Conservation (phyloP, 2,888 invertebrate species). For the Thyatira batis region DNA sequence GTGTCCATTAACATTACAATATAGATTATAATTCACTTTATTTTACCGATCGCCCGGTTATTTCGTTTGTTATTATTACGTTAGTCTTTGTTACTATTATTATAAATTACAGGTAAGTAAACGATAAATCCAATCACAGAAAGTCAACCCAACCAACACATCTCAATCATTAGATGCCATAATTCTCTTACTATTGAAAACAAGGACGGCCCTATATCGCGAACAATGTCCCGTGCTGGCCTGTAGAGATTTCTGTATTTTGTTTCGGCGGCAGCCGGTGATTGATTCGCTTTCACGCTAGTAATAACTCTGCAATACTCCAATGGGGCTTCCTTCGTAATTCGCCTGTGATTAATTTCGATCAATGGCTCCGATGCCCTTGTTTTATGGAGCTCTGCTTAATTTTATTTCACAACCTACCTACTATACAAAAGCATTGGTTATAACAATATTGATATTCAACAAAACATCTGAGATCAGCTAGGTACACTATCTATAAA, state of each 20-base stretch:
- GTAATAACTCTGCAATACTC: slow-evolving; percentile 33
- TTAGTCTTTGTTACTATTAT: not conserved
- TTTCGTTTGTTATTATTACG: slow-evolving; percentile 14
- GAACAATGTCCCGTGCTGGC: slow-evolving; percentile 1
- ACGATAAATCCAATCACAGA: slow-evolving; percentile 7
- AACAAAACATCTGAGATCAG: too few species aligned
- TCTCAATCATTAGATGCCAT: slow-evolving; percentile 8
- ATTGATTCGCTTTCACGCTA: slow-evolving; percentile 46
- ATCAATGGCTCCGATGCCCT: slow-evolving; percentile 30
- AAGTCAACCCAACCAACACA: slow-evolving; percentile 8
- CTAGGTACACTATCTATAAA: too few species aligned
- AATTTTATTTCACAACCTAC: not conserved
- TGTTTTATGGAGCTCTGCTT: slow-evolving; percentile 7
- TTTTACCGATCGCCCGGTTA: slow-evolving; percentile 17
- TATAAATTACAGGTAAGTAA: slow-evolving; percentile 12
- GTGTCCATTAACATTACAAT: slow-evolving; percentile 17
- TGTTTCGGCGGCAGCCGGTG: slow-evolving; percentile 30
- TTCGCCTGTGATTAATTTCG: slow-evolving; percentile 61
- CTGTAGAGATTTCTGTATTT: slow-evolving; percentile 22
- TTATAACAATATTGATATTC: too few species aligned
- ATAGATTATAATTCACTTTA: slow-evolving; percentile 18
- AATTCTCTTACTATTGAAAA: not conserved
- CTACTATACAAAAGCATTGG: not conserved
- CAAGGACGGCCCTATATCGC: slow-evolving; percentile 9
- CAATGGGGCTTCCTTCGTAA: slow-evolving; percentile 47